phyloP scores from a whole-genome alignment of 23 tunicate species.

The Oikopleura vanhoeffeni region DNA sequence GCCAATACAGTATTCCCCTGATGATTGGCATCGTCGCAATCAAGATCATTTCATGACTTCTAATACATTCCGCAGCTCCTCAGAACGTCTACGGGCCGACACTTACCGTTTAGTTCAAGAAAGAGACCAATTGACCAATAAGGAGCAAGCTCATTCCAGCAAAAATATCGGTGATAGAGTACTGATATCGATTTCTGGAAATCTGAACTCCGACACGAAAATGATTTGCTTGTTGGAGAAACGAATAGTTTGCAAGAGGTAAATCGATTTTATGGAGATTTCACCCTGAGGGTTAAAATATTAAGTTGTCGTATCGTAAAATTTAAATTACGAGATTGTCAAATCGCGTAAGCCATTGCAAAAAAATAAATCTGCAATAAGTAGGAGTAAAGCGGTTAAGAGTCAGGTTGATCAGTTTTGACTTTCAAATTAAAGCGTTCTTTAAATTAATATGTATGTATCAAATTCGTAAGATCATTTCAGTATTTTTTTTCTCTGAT shows the following conservation, averaged over 20 bases:
- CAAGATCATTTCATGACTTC: slow-evolving; percentile 26
- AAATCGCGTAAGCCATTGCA: no score
- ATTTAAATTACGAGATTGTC: no score
- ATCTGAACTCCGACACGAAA: slow-evolving; percentile 92
- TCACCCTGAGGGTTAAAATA: no score
- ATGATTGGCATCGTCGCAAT: slow-evolving; percentile 42
- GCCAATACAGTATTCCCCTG: slow-evolving; percentile 82
- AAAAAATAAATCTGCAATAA: no score
- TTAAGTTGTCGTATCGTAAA: no score
- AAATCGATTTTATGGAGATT: neutral
- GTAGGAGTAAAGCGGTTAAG: no score
- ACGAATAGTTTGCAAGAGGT: slow-evolving; percentile 76
- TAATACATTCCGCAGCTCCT: slow-evolving; percentile 80
- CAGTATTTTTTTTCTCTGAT: no score
- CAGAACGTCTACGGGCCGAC: slow-evolving; percentile 89
- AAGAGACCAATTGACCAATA: slow-evolving; percentile 72
- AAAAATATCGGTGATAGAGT: slow-evolving; percentile 92
- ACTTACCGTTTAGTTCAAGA: slow-evolving; percentile 86
- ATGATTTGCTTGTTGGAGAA: slow-evolving; percentile 72
- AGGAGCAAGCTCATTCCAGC: slow-evolving; percentile 66
- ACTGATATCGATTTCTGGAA: slow-evolving; percentile 98
- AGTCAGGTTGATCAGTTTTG: no score
- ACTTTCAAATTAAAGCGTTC: no score
- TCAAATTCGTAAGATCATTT: no score
- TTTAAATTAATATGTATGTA: no score